These are phyloP conservation scores for Micromussa lordhowensis DNA, from an alignment of 92 coral and sea anemone genomes.

Conservation along the genomic window DNA sequence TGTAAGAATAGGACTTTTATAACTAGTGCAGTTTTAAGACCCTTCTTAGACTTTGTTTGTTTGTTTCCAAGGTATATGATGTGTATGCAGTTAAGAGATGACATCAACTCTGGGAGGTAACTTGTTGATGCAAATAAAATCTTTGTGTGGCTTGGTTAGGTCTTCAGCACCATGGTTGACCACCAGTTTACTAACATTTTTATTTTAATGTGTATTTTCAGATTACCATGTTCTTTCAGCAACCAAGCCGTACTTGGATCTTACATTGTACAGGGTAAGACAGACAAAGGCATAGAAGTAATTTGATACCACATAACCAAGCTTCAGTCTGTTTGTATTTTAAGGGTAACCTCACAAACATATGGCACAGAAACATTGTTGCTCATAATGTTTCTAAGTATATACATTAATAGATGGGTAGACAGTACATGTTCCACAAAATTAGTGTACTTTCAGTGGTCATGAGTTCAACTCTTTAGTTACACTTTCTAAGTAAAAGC, in stretches of 20 bases:
- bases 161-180: not conserved
- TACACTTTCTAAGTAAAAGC: too few species aligned
- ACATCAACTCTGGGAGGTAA: conserved; percentile 95
- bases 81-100: conserved; percentile 95
- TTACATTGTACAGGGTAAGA: conserved; percentile 90
- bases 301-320: not conserved
- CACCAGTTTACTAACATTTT: not conserved
- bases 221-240: conserved; percentile 94
- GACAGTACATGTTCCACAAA: too few species aligned
- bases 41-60: not conserved
- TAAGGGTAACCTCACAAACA: not conserved
- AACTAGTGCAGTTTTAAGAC: too few species aligned
- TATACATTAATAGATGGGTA: too few species aligned
- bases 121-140: not conserved
- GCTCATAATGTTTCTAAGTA: not conserved
- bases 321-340: not conserved
- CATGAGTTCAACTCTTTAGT: too few species aligned
- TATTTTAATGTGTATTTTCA: conserved; percentile 8
- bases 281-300: not conserved
- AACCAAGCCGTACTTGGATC: conserved; percentile 95
- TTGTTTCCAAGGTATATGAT: conserved; percentile 71
- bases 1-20: too few species aligned
- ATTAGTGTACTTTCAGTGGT: too few species aligned
- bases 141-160: too few species aligned
- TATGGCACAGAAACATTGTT: not conserved